phyloP scores from a whole-genome alignment of 2,113 vertebrate genomes.

The Athene cunicularia region DNA sequence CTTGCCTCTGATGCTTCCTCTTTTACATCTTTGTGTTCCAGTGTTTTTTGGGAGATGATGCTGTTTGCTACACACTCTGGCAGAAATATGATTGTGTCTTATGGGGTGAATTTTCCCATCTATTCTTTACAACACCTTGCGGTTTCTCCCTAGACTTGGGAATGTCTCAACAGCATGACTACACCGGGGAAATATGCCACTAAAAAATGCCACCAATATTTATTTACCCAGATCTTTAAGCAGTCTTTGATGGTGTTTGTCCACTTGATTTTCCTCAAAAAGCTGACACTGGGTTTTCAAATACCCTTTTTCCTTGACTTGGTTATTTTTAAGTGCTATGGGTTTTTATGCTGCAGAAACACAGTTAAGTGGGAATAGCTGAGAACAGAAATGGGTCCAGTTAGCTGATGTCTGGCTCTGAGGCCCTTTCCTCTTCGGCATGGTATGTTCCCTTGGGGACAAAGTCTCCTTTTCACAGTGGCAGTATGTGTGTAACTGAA shows the following conservation, averaged over 20 bases:
- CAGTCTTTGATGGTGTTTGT: neutral
- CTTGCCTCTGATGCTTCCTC: neutral
- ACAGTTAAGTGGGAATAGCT: neutral
- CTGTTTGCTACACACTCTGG: neutral
- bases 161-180: neutral
- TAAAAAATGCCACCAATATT: neutral
- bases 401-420: neutral
- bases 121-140: neutral
- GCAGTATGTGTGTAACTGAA: neutral
- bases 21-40: neutral
- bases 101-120: neutral
- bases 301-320: neutral
- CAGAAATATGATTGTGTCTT: neutral
- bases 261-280: neutral
- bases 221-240: neutral
- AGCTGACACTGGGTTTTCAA: neutral
- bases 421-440: neutral
- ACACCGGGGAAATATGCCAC: neutral
- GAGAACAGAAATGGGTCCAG: neutral
- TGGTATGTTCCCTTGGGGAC: neutral
- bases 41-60: neutral
- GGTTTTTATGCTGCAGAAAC: neutral
- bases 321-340: neutral
- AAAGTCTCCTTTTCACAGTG: neutral
- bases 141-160: neutral